Conservation (phyloP, 2,888 invertebrate genomes). For the Folsomia candida region DNA sequence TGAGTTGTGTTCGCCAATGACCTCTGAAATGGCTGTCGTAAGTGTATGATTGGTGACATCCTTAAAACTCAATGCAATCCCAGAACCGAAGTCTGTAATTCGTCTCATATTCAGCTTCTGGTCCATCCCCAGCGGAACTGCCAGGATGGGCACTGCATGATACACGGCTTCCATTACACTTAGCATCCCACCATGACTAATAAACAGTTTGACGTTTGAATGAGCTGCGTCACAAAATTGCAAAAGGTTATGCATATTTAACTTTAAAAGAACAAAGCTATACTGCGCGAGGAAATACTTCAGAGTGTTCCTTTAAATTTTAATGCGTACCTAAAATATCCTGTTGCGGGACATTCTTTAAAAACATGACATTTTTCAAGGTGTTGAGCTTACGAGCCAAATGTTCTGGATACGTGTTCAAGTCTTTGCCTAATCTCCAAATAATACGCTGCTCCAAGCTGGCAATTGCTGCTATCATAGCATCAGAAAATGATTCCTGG, state of each 20-base stretch:
- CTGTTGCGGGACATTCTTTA: neutral
- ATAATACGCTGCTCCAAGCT: neutral
- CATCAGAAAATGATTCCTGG: neutral
- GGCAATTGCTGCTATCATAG: neutral
- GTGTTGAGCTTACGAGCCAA: too few relatives aligned
- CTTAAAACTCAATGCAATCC: conserved; percentile 12
- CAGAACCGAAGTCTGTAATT: neutral
- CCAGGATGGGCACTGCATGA: conserved; percentile 62
- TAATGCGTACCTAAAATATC: neutral
- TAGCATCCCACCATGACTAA: conserved; percentile 67
- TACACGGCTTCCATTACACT: conserved; percentile 64
- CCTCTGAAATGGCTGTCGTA: too few relatives aligned
- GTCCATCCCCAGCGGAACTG: conserved; percentile 59
- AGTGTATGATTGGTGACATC: too few relatives aligned
- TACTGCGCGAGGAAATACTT: too few relatives aligned
- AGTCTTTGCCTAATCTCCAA: neutral
- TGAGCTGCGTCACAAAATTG: too few relatives aligned
- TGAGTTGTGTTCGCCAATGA: too few relatives aligned
- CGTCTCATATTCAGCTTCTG: conserved; percentile 59
- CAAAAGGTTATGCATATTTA: too few relatives aligned
- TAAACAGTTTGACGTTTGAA: conserved; percentile 60
- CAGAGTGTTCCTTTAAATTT: too few relatives aligned
- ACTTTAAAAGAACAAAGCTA: too few relatives aligned
- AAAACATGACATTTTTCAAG: neutral
- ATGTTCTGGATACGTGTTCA: too few relatives aligned